phyloP scores from a whole-genome alignment of 2,888 invertebrate genomes.

The Pseudolycoriella hygida region DNA sequence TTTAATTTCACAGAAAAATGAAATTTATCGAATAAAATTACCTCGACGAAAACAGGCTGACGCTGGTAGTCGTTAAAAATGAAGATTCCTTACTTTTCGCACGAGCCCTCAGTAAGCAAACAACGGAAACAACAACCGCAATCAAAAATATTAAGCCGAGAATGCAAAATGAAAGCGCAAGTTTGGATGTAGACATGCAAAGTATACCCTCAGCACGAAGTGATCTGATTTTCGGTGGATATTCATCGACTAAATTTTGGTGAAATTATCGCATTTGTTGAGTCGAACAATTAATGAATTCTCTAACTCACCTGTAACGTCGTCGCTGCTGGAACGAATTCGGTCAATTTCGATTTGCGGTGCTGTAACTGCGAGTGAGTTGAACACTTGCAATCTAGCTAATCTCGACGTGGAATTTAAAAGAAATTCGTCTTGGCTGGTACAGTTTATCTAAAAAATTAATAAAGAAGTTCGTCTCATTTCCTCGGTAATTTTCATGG shows the following conservation, averaged over 20 bases:
- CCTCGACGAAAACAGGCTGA: constrained; percentile 13
- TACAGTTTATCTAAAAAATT: constrained; percentile 27
- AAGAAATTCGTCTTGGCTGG: constrained; percentile 20
- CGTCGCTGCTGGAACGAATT: constrained; percentile 21
- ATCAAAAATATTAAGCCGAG: constrained; percentile 52
- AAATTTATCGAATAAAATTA: constrained; percentile 3
- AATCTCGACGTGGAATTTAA: constrained; percentile 24
- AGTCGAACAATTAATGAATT: too few species aligned
- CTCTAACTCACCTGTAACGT: constrained; percentile 22
- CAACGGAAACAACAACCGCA: constrained; percentile 51
- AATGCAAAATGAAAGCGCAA: constrained; percentile 56
- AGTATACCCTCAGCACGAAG: constrained; percentile 30
- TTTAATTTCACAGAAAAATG: constrained; percentile 2
- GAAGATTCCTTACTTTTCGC: constrained; percentile 16
- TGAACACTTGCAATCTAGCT: constrained; percentile 50
- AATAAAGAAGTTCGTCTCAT: constrained; percentile 2
- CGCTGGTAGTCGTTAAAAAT: constrained; percentile 6
- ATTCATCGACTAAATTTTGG: constrained; percentile 20
- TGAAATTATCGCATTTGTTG: too few species aligned
- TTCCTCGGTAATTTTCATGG: not conserved
- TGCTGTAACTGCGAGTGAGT: constrained; percentile 61
- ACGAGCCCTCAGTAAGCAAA: constrained; percentile 43
- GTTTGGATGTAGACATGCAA: constrained; percentile 57
- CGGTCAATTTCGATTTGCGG: constrained; percentile 55
- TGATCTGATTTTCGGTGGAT: constrained; percentile 19